Base-by-base conservation (phyloP, 2,113 vertebrate species). In the Sinocyclocheilus maitianheensis region DNA sequence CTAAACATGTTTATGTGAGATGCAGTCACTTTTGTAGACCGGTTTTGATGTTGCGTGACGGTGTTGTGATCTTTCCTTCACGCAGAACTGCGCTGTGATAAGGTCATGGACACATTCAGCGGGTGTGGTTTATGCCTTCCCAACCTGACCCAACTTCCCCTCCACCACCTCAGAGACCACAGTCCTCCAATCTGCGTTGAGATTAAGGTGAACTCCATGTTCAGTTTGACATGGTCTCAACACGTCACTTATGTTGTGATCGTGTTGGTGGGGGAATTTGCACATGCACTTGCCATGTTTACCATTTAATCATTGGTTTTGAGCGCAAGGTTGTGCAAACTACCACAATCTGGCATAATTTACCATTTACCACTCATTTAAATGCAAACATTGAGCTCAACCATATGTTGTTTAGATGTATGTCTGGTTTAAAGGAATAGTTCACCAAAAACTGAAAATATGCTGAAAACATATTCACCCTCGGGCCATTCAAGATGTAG, bases 91-190 rank as follows among this genome's bases (percentile, higher is more conserved):
- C 96, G 98, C 87, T 98, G 97, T 90, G 96, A 98, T 83, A 99
- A 99, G 91, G 97, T 98, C 84, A 96, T 99, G 96, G 98, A 99
- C 92, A 96, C 96, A 11, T 96, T 96, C 67, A 99, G 98, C 30
- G 97, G 98, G 60, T 99, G 97, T 1, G 98, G 98, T 0, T 94
- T 99, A 92, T 98, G 97, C 94, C 96, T 99, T 92, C 98, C 98
- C 74, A 97, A 99, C 86, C 95, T 99, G 30, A 98, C 98, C 10
- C 94, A 96, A 86, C 96, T 97, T 72, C 91, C 94, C 65, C 93
- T 95, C 24, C 95, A 94, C 85, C 94, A 90, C 82, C 92, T 95
- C n/a, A 92, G 94, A 26, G 96, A 96, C 88, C 96, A 94, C 92
- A 91, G 95, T 60, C 96, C 97, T 0, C 96, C 97, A 22, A 96